phyloP scores from a whole-genome alignment of 2,797 vertebrate species.

The Tadarida brasiliensis region DNA sequence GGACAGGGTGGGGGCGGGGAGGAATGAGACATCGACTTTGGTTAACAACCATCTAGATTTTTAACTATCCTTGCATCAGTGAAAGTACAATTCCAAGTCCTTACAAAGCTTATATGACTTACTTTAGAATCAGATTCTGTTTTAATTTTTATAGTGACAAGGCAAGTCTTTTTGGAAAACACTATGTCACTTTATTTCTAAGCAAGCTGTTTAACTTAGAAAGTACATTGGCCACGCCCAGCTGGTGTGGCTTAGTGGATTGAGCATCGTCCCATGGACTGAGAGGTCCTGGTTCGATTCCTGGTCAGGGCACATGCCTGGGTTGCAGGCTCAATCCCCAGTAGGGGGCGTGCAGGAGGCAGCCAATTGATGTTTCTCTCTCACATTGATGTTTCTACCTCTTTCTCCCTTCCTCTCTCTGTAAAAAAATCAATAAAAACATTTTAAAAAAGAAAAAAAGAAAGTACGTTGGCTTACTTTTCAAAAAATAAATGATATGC shows the following conservation, averaged over 20 bases:
- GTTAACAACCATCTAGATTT: background rate
- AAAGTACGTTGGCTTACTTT: background rate
- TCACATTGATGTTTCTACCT: too few relatives aligned
- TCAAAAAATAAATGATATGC: background rate
- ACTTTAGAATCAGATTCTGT: background rate
- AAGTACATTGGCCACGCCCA: background rate
- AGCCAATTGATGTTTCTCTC: too few relatives aligned
- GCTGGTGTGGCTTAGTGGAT: too few relatives aligned
- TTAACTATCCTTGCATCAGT: background rate
- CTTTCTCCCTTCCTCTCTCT: too few relatives aligned
- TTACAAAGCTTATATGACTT: background rate
- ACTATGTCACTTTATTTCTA: background rate
- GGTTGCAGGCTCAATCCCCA: too few relatives aligned
- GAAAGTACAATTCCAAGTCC: background rate
- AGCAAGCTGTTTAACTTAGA: constrained; percentile 3
- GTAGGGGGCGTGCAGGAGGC: too few relatives aligned
- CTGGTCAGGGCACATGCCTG: too few relatives aligned
- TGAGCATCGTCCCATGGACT: too few relatives aligned
- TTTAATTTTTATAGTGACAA: background rate
- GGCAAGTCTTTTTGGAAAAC: background rate
- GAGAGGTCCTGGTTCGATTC: too few relatives aligned
- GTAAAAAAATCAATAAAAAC: too few relatives aligned
- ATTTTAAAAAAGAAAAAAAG: background rate
- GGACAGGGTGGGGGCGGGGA: too few relatives aligned
- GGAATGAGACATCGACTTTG: background rate